Evolutionary conservation across 1,140 invertebrate species (phyloP).

Genomic region (Dendrolimus kikuchii): DNA sequence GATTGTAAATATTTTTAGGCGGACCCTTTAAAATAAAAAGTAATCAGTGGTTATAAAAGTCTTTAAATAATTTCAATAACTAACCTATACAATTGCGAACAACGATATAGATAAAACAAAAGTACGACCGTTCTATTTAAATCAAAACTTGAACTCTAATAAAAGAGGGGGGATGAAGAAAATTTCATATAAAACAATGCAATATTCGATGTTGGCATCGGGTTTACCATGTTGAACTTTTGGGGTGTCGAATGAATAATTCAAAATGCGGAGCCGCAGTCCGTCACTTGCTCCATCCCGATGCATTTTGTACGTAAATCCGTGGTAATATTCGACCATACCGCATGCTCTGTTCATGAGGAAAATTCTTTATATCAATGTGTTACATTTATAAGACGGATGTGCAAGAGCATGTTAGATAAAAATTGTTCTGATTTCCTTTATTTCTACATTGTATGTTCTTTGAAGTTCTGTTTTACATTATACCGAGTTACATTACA

Average conservation of each 20-base stretch:
- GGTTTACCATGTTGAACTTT: constrained; percentile 30
- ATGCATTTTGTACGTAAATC: constrained; percentile 55
- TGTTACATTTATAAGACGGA: constrained; percentile 21
- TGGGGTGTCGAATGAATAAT: constrained; percentile 54
- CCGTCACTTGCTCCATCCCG: constrained; percentile 37
- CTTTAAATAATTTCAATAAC: no score
- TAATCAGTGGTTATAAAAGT: no score
- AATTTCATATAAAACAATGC: constrained; percentile 50
- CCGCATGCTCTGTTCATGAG: constrained; percentile 37
- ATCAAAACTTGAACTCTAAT: constrained; percentile 12
- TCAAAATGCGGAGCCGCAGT: constrained; percentile 51
- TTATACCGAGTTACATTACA: no score
- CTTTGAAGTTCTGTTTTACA: no score
- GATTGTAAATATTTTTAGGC: no score
- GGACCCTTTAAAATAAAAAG: no score
- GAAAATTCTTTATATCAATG: constrained; percentile 30
- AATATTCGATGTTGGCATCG: constrained; percentile 31
- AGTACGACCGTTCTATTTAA: constrained; percentile 9
- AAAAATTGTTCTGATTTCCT: no score
- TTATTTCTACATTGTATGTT: no score
- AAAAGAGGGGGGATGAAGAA: constrained; percentile 9
- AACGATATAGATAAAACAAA: constrained; percentile 1
- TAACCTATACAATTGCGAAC: no score
- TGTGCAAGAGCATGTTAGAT: constrained; percentile 8
- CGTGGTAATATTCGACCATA: constrained; percentile 38